These are phyloP conservation scores for Gastrophryne carolinensis DNA, from an alignment of 2,797 vertebrate species.

Conservation along the genomic window DNA sequence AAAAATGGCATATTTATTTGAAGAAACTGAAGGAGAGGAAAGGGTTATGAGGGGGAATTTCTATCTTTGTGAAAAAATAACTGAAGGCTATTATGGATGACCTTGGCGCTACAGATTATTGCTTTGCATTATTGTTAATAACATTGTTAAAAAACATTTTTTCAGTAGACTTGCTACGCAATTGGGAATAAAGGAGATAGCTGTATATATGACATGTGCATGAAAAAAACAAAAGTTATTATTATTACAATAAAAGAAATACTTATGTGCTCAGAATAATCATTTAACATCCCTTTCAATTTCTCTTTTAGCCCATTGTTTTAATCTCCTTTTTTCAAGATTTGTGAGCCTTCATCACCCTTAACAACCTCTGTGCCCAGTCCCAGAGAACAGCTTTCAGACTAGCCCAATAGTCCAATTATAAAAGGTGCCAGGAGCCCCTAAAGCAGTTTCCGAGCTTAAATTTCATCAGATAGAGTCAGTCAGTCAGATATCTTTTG, in stretches of 20 bases:
- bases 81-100: background rate
- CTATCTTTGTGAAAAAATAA: background rate
- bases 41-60: background rate
- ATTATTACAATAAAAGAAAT: background rate
- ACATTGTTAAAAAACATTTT: background rate
- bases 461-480: too few relatives aligned
- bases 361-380: too few relatives aligned
- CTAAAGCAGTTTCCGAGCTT: too few relatives aligned
- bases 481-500: too few relatives aligned
- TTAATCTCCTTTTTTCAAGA: too few relatives aligned
- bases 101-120: constrained; percentile 12
- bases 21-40: constrained; percentile 35
- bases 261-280: background rate
- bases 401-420: too few relatives aligned
- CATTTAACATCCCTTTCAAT: background rate
- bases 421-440: too few relatives aligned
- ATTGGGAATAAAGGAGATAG: background rate
- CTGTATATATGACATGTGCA: too few relatives aligned
- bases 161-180: background rate
- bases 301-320: too few relatives aligned
- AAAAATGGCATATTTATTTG: constrained; percentile 41
- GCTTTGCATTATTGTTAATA: background rate
- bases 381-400: too few relatives aligned
- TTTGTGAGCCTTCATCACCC: too few relatives aligned
- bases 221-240: background rate